These are phyloP conservation scores for Euphydryas editha DNA, from an alignment of 2,888 invertebrate genomes.

Conservation along the genomic window DNA sequence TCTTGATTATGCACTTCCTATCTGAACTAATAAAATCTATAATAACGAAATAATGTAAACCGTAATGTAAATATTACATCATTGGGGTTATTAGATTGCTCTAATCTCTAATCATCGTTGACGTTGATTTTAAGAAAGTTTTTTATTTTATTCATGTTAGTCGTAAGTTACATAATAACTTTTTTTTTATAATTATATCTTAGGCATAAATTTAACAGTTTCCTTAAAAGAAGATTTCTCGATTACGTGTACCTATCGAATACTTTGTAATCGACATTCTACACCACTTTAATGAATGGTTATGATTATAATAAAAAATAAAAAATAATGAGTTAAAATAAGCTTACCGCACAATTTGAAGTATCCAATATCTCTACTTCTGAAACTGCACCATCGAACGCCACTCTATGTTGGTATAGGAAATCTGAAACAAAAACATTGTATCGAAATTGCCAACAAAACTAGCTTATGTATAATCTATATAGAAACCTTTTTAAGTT, in stretches of 20 bases:
- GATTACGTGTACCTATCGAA: too few relatives aligned
- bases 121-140: too few relatives aligned
- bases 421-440: conserved; percentile 86
- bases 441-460: not conserved
- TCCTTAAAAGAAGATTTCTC: too few relatives aligned
- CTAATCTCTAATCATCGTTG: too few relatives aligned
- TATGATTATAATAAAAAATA: not conserved
- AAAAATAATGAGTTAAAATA: not conserved
- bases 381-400: conserved; percentile 89
- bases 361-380: conserved; percentile 92
- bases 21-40: conserved; percentile 40
- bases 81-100: not conserved
- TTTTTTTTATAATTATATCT: too few relatives aligned
- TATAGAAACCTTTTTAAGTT: too few relatives aligned
- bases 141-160: too few relatives aligned
- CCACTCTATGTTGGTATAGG: conserved; percentile 90
- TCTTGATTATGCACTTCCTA: conserved; percentile 61
- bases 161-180: too few relatives aligned
- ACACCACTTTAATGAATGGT: too few relatives aligned
- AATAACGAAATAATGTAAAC: conserved; percentile 35
- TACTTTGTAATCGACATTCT: too few relatives aligned
- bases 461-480: too few relatives aligned
- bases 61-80: conserved; percentile 18
- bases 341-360: conserved; percentile 90
- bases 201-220: too few relatives aligned